Evolutionary conservation across 2,797 vertebrate species (phyloP).

Genomic region (Paramormyrops hopkinsi): DNA sequence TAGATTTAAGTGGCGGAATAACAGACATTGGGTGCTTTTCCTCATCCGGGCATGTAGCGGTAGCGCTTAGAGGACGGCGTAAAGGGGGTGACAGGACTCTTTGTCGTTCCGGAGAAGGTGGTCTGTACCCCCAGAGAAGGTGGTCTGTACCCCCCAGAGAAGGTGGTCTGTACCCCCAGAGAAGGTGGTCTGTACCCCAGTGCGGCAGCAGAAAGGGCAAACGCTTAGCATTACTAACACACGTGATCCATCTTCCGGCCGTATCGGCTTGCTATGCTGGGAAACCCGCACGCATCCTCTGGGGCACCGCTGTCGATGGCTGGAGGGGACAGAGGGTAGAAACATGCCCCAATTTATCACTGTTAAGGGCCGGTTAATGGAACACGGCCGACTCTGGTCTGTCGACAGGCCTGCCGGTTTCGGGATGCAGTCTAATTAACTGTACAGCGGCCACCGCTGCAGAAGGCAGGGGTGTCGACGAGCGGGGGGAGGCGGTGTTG

Average conservation of each 20-base stretch:
- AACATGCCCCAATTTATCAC: slow-evolving; percentile 57
- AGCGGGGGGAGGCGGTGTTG: background rate
- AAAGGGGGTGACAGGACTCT: background rate
- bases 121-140: background rate
- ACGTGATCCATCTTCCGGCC: background rate
- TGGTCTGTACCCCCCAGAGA: background rate
- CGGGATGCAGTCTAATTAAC: slow-evolving; percentile 57
- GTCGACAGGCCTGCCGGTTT: slow-evolving; percentile 41
- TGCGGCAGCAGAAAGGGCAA: background rate
- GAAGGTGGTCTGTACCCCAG: background rate
- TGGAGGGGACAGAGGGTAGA: background rate
- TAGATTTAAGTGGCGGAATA: background rate
- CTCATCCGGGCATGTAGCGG: background rate
- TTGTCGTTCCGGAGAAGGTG: background rate
- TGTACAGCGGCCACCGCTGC: slow-evolving; percentile 39
- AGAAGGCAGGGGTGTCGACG: background rate
- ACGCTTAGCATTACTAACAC: background rate
- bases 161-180: background rate
- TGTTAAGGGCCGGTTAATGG: slow-evolving; percentile 47
- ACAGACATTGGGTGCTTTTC: background rate
- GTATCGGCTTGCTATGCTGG: background rate
- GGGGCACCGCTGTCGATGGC: slow-evolving; percentile 26
- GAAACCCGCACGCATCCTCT: background rate
- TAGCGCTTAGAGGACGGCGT: background rate
- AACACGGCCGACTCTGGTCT: slow-evolving; percentile 34